Percentiles rank a stretch among this genome's conserved stretches.
Conservation (phyloP, 2,113 vertebrate species). For the Tretioscincus oriximinensis region DNA sequence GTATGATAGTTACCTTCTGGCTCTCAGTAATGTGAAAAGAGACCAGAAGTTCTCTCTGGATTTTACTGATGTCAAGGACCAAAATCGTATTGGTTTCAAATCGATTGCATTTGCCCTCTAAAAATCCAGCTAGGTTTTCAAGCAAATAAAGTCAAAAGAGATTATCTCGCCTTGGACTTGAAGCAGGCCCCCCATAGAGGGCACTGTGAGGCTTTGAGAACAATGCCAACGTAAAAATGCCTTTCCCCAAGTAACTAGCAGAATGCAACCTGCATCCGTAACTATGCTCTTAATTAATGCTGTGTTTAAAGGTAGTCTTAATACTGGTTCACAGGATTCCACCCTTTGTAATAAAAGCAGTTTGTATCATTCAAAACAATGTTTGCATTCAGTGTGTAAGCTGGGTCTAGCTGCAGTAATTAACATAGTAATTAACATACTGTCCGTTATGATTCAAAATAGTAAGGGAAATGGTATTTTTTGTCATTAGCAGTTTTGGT, state of each 20-base stretch:
- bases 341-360: slow-evolving; percentile 48
- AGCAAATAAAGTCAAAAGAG: slow-evolving; percentile 11
- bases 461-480: slow-evolving; percentile 35
- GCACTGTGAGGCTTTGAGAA: slow-evolving; percentile 47
- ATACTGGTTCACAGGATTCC: slow-evolving; percentile 32
- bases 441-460: slow-evolving; percentile 50
- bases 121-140: slow-evolving; percentile 15
- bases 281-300: slow-evolving; percentile 46
- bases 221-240: slow-evolving; percentile 7
- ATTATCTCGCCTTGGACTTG: slow-evolving; percentile 48
- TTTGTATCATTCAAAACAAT: slow-evolving; percentile 57
- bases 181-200: slow-evolving; percentile 57
- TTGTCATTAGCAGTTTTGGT: slow-evolving; percentile 48
- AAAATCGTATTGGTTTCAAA: slow-evolving; percentile 22
- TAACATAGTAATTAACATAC: slow-evolving; percentile 53
- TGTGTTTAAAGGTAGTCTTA: slow-evolving; percentile 52
- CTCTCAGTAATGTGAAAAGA: slow-evolving; percentile 1
- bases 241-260: slow-evolving; percentile 13
- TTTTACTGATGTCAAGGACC: background rate
- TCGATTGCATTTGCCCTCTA: slow-evolving; percentile 26
- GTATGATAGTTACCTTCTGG: slow-evolving; percentile 2
- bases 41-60: background rate
- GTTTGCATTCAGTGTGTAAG: slow-evolving; percentile 55
- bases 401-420: slow-evolving; percentile 48
- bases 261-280: slow-evolving; percentile 43